phyloP scores from a whole-genome alignment of 2,113 vertebrate genomes.

The Eulacestoma nigropectus region DNA sequence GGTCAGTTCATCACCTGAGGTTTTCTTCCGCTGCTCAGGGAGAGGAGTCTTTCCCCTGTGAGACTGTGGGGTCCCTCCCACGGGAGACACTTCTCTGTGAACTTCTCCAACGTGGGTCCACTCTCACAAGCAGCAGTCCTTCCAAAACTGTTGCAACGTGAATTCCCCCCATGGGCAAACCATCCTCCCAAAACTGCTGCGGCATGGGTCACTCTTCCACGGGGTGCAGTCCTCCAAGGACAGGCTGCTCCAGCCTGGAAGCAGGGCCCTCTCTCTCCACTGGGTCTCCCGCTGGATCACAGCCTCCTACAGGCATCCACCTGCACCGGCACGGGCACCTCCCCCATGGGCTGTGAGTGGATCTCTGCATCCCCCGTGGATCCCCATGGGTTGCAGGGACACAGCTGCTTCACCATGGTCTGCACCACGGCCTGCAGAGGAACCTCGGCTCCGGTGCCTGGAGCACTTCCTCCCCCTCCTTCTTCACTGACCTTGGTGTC shows the following conservation, averaged over 20 bases:
- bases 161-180: background rate
- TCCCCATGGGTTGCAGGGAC: background rate
- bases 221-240: background rate
- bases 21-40: background rate
- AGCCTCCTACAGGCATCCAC: background rate
- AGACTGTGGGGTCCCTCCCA: background rate
- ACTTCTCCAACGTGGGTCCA: background rate
- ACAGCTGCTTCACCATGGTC: background rate
- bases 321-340: accelerated
- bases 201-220: background rate
- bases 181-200: background rate
- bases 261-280: background rate
- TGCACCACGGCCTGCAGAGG: background rate
- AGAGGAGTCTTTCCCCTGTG: background rate
- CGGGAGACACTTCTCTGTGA: background rate
- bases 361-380: background rate
- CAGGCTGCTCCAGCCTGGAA: background rate
- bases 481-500: background rate
- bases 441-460: accelerated
- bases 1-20: background rate
- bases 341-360: background rate
- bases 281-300: background rate
- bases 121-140: background rate
- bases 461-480: background rate
- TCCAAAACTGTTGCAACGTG: background rate